Conservation (phyloP, 1,140 invertebrate genomes). For the Drosophila dunni region DNA sequence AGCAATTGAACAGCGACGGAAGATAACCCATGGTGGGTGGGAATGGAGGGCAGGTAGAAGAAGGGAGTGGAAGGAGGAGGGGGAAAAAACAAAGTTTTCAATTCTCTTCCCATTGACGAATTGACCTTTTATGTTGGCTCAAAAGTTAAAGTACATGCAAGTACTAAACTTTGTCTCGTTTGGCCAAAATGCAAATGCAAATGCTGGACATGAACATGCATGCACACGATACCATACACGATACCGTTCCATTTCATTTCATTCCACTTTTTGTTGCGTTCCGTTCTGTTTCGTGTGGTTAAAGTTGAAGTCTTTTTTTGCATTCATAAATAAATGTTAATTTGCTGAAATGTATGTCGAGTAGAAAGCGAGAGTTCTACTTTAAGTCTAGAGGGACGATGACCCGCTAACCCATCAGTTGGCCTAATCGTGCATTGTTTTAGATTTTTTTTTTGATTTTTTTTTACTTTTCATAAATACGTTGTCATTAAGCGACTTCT, state of each 20-base stretch:
- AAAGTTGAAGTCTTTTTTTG: background rate
- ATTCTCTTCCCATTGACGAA: constrained; percentile 68
- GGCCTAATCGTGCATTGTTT: constrained; percentile 1
- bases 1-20: constrained; percentile 19
- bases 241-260: background rate
- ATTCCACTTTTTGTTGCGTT: background rate
- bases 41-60: background rate
- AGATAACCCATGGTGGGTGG: background rate
- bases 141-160: constrained; percentile 37
- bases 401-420: constrained; percentile 50
- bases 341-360: background rate
- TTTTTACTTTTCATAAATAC: constrained; percentile 59
- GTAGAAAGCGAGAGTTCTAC: constrained; percentile 8
- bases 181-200: constrained; percentile 64
- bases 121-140: constrained; percentile 60
- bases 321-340: constrained; percentile 3
- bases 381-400: background rate
- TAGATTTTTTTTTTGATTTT: constrained; percentile 5
- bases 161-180: constrained; percentile 5
- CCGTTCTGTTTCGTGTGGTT: background rate
- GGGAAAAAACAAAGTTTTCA: constrained; percentile 9
- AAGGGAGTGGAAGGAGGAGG: background rate
- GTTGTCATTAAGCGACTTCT: constrained; percentile 64
- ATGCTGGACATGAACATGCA: constrained; percentile 9
- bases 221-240: background rate